Evolutionary conservation across 2,888 invertebrate species (phyloP), one percentile per base, ranked within the genome.

Genomic region (Tenthredo notha): DNA sequence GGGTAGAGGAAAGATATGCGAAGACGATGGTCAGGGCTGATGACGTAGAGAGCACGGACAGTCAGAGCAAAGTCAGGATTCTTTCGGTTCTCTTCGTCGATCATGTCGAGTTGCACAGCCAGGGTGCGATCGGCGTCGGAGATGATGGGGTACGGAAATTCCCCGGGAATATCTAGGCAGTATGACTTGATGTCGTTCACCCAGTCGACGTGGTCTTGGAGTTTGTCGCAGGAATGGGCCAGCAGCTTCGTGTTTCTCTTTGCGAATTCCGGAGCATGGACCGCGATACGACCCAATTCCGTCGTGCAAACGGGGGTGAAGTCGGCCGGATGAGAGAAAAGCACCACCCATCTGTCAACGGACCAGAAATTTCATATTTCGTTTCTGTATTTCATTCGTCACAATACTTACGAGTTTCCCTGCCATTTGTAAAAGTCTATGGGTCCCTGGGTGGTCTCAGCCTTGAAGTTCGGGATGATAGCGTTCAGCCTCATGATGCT

Each of bases 231-330:
- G 0, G 98, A 98, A 90, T 97, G 95, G 0, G 97, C 98, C 88
- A 98, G 93, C 77, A 98, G 94, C 93, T 98, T 97, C 7, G 96
- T 96, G 89, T 96, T 95, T 29, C 97, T 94, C 89, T 96, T 96
- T 54, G 94, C 93, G 90, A 98, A 98, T 89, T 96, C 95, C 0
- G 95, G 95, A 84, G 94, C 93, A 90, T 97, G 95, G 21, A 96
- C 95, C 2, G 96, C 96, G 84, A 97, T 96, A 74, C 96, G 94
- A 3, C 97, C 97, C 88, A 98, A 94, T 93, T 98, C 98, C 0
- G 98, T 98, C 7, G 98, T 98, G 91, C 98, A 98, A 0, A 98
- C 98, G 0, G 98, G 98, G 0, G 98, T 98, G 92, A 96, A 98
- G 93, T 98, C 98, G 10, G 97, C 96, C 0, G 98, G 98, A 92